These are phyloP conservation scores for Zaprionus capensis DNA, from an alignment of 1,140 invertebrate species.

Conservation along the genomic window DNA sequence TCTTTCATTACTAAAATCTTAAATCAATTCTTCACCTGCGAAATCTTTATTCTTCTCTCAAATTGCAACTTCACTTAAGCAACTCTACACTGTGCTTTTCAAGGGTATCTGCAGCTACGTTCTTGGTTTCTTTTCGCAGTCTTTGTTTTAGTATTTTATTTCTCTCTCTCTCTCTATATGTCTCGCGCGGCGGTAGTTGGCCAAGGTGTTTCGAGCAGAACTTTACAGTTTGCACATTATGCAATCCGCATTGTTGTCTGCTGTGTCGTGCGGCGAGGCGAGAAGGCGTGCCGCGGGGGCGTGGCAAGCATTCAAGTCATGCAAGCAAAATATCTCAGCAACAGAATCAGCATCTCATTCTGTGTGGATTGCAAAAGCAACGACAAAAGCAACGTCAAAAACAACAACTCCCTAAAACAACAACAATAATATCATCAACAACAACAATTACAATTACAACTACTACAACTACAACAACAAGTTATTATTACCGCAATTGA, in stretches of 20 bases:
- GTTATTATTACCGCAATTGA: conserved; percentile 31
- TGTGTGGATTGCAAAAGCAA: conserved; percentile 40
- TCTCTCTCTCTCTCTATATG: neutral
- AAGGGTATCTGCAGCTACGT: conserved; percentile 20
- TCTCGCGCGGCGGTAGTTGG: neutral
- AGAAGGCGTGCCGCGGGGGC: neutral
- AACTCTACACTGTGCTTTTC: conserved; percentile 4
- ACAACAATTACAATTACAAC: neutral
- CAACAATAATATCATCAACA: conserved; percentile 30
- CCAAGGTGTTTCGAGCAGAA: conserved; percentile 31
- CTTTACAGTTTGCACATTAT: conserved; percentile 29
- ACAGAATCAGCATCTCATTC: conserved; percentile 32
- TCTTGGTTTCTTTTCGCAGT: neutral
- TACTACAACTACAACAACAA: conserved; percentile 6
- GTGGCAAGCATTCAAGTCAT: conserved; percentile 29
- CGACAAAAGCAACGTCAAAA: conserved; percentile 15
- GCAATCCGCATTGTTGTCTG: conserved; percentile 26
- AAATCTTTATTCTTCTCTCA: no score
- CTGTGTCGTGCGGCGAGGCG: neutral
- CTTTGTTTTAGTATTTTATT: conserved; percentile 2
- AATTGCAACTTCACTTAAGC: neutral
- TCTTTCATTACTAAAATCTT: no score
- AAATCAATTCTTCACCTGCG: no score
- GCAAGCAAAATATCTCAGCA: conserved; percentile 16
- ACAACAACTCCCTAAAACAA: conserved; percentile 13